Evolutionary conservation across 2,113 vertebrate species (phyloP), one percentile per base, ranked within the genome.

Genomic region (Ursus arctos): DNA sequence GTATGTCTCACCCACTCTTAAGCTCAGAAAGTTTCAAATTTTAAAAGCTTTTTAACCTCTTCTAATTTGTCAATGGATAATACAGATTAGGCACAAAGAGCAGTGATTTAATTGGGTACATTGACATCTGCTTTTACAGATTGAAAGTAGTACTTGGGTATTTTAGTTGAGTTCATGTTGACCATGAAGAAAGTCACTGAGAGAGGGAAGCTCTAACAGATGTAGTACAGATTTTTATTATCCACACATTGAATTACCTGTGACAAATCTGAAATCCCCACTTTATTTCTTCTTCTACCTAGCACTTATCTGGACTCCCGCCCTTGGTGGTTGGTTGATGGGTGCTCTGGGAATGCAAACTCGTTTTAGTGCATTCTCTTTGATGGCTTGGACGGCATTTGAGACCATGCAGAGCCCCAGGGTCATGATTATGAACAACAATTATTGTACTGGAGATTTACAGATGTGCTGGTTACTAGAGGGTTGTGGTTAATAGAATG

Each of bases 381-480:
- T 97, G 97, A 97, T 98, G 95, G 61, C 89, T 96, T 93, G 88
- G 97, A 95, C 98, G 91, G 94, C 95, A 95, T 95, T 53, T 82
- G 95, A 94, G 96, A 97, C 90, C 81, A 88, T 0, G 33, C 53
- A 82, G 92, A 96, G 95, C 94, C 92, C 90, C 80, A 22, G 90
- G 95, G 97, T 98, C 97, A 96, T 57, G 96, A 85, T 91, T 96
- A 94, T 97, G 92, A 98, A 97, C 96, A 98, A 97, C 95, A 97
- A 92, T 97, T 95, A 96, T 93, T 97, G 92, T 98, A 84, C 96
- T 86, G 71, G 97, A 93, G 96, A 96, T 91, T 96, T 96, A 97
- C 97, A 98, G 97, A 98, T 96, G 95, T 97, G 92, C 95, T 59
- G 88, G 94, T 96, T 95, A 95, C 94, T 95, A 91, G 90, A 97